Evolutionary conservation across 2,113 vertebrate species (phyloP), one percentile per base, ranked within the genome.

Genomic region (Origma solitaria): DNA sequence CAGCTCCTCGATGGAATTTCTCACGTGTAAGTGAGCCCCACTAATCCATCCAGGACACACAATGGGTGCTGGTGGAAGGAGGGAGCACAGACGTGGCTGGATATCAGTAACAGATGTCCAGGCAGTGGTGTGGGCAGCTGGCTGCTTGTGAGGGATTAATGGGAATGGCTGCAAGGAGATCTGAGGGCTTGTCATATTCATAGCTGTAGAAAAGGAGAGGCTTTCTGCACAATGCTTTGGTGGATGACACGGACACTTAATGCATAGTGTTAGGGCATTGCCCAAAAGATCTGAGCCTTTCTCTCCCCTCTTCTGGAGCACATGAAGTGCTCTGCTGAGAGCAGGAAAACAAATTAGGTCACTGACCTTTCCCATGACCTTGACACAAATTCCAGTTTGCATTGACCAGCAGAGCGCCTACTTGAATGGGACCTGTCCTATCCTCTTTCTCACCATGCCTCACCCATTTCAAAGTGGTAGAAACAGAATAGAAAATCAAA

Each of bases 351-450:
- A 95, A 93, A 95, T 92, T 89, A 94, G 95, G 97, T 96, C 93
- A 91, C 9, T 95, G 95, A 94, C 96, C 97, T 97, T 97, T 97
- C 97, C 97, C 94, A 95, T 96, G 96, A 97, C 97, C 97, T 97
- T 96, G 92, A 97, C 96, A 97, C 90, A 92, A 97, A 97, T 96
- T 97, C 91, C 82, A 79, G 58, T 86, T 96, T 88, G 68, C 77
- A 78, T 81, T 95, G 95, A 97, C 91, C 92, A 94, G 78, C 88
- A 92, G 68, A 97, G 83, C 0, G 10, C 81, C 92, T 95, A 57
- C 60, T 94, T 97, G 92, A 96, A 97, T 93, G 75, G 78, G 78
- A 87, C 57, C 82, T 87, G 85, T 93, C 85, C 87, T 85, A 88
- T 85, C 76, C 25, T 85, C 50, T 95, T 92, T 93, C 86, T 92